phyloP scores from a whole-genome alignment of 2,888 invertebrate genomes.

The Pterobdella sp. region DNA sequence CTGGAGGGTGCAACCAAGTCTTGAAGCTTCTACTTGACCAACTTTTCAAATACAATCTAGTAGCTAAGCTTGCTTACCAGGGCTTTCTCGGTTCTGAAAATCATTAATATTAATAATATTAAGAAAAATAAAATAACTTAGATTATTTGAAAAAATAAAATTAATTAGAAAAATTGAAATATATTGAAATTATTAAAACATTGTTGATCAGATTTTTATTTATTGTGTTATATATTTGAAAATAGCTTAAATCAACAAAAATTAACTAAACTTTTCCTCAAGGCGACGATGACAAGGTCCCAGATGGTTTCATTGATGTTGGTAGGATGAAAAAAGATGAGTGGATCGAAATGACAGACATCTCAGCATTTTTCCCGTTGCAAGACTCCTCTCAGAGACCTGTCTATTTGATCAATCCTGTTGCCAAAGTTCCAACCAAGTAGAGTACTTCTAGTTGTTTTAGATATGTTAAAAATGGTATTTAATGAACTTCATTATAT shows the following conservation, averaged over 20 bases:
- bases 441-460: too few species aligned
- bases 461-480: too few species aligned
- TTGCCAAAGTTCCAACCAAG: not conserved
- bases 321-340: slow-evolving; percentile 3
- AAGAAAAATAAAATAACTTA: too few species aligned
- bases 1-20: not conserved
- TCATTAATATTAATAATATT: not conserved
- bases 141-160: too few species aligned
- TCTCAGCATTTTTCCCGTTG: not conserved
- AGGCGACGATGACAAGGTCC: slow-evolving; percentile 20
- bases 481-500: not conserved
- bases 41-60: slow-evolving; percentile 9
- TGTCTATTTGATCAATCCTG: slow-evolving; percentile 18
- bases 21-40: not conserved
- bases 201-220: not conserved
- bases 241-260: too few species aligned
- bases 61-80: slow-evolving; percentile 19
- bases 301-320: slow-evolving; percentile 21
- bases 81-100: slow-evolving; percentile 6
- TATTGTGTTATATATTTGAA: not conserved
- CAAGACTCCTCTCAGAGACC: slow-evolving; percentile 1
- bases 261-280: not conserved
- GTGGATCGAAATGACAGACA: not conserved
- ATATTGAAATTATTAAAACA: not conserved
- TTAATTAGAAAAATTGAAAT: too few species aligned